phyloP scores from a whole-genome alignment of 2,797 vertebrate species.

The Gymnoscopelus microlampas region DNA sequence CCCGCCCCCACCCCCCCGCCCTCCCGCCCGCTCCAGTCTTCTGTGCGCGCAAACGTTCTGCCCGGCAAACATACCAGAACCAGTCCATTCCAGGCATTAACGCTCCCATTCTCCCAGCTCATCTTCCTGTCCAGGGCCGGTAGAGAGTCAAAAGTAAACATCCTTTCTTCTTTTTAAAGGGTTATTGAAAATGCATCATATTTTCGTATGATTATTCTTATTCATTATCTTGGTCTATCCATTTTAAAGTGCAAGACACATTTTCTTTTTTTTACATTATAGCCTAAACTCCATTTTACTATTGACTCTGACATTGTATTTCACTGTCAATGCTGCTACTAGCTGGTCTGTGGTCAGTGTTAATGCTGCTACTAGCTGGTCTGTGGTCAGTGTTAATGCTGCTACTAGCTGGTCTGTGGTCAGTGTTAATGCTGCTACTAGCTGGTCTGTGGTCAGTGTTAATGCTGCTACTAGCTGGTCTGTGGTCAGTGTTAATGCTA shows the following conservation, averaged over 20 bases:
- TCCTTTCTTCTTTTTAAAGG: slow-evolving; percentile 27
- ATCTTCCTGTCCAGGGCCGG: slow-evolving; percentile 61
- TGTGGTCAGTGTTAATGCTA: slow-evolving; percentile 19
- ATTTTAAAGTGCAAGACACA: slow-evolving; percentile 29
- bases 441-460: too few relatives aligned
- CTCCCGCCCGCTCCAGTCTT: slow-evolving; percentile 70
- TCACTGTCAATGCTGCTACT: slow-evolving; percentile 10
- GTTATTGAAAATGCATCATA: slow-evolving; percentile 27
- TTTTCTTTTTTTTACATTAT: slow-evolving; percentile 58
- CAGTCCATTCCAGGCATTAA: slow-evolving; percentile 68
- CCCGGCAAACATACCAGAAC: slow-evolving; percentile 16
- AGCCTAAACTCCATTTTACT: slow-evolving; percentile 10
- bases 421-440: too few relatives aligned
- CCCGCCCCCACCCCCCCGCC: slow-evolving; percentile 50
- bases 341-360: too few relatives aligned
- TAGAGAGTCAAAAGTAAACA: slow-evolving; percentile 77
- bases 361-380: too few relatives aligned
- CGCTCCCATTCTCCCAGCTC: slow-evolving; percentile 65
- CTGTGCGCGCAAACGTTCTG: slow-evolving; percentile 65
- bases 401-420: too few relatives aligned
- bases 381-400: too few relatives aligned
- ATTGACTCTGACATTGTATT: slow-evolving; percentile 71
- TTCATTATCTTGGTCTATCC: slow-evolving; percentile 29
- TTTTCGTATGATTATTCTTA: slow-evolving; percentile 23
- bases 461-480: background rate